These are phyloP conservation scores for Oryzias melastigma DNA, from an alignment of 2,113 vertebrate genomes.

Conservation along the genomic window DNA sequence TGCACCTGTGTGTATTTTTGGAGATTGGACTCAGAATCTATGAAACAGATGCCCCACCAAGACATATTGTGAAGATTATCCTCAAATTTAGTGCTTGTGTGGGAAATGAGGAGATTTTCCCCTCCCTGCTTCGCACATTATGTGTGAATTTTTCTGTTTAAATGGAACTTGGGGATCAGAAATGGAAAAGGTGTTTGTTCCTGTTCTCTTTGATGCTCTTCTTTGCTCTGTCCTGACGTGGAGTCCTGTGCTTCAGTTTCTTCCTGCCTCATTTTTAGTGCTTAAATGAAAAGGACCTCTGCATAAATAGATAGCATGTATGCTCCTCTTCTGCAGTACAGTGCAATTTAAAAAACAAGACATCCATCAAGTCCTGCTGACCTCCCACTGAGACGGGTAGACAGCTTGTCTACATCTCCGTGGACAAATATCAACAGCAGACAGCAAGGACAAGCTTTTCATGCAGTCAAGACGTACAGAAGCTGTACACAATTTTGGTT, in stretches of 20 bases:
- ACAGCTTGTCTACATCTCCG: constrained; percentile 55
- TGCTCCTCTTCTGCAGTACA: constrained; percentile 24
- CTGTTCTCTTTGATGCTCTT: constrained; percentile 47
- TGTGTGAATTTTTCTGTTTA: constrained; percentile 26
- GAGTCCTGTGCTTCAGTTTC: constrained; percentile 56
- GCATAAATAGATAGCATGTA: constrained; percentile 53
- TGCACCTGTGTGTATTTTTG: constrained; percentile 35
- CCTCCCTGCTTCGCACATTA: constrained; percentile 41
- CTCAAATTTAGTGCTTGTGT: constrained; percentile 39
- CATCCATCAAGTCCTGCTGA: constrained; percentile 60
- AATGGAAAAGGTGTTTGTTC: constrained; percentile 38
- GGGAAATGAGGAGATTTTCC: constrained; percentile 50
- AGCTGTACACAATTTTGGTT: constrained; percentile 29
- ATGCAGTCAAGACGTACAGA: constrained; percentile 11
- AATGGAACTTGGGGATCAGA: constrained; percentile 53
- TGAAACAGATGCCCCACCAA: constrained; percentile 26
- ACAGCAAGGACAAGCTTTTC: constrained; percentile 59
- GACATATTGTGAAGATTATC: constrained; percentile 50
- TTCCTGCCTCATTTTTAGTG: constrained; percentile 55
- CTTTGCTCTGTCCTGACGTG: constrained; percentile 30
- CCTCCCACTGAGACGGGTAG: constrained; percentile 47
- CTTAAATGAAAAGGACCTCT: constrained; percentile 45
- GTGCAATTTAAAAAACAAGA: constrained; percentile 55
- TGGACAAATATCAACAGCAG: constrained; percentile 51
- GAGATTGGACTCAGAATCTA: constrained; percentile 14